Percentiles rank a stretch among this genome's conserved stretches.
phyloP scores from a whole-genome alignment of 64 coral and sea anemone species.

The Catalaphyllia jardinei region DNA sequence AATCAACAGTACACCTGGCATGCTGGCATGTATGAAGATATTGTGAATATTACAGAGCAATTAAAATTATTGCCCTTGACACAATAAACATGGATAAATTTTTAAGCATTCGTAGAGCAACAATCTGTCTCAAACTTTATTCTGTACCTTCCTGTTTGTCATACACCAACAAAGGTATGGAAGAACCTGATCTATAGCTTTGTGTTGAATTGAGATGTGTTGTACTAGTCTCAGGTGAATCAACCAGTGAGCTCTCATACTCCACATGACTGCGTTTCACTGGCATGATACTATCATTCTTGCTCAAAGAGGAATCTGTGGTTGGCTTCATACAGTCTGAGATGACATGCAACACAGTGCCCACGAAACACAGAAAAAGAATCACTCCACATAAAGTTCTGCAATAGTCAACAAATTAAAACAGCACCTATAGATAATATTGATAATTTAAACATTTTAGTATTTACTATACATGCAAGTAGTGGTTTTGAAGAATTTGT shows the following conservation, averaged over 20 bases:
- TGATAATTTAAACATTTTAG: not conserved
- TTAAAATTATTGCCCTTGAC: too few relatives aligned
- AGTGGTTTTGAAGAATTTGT: too few relatives aligned
- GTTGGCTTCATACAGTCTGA: slow-evolving; percentile 4
- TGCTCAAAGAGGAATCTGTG: not conserved
- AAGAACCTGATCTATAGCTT: not conserved
- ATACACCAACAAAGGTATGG: not conserved
- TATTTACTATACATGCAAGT: too few relatives aligned
- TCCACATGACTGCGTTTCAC: not conserved
- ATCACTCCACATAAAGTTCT: slow-evolving; percentile 9
- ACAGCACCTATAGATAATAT: not conserved
- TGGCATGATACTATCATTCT: slow-evolving; percentile 1
- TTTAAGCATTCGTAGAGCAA: too few relatives aligned
- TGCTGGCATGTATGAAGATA: too few relatives aligned
- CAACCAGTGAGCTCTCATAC: not conserved
- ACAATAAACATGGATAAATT: too few relatives aligned
- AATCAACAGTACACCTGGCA: too few relatives aligned
- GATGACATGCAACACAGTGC: not conserved
- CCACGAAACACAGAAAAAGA: slow-evolving; percentile 3
- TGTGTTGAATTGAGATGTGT: too few relatives aligned
- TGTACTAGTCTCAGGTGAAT: too few relatives aligned
- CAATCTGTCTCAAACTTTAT: too few relatives aligned
- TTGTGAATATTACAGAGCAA: too few relatives aligned
- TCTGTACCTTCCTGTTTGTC: not conserved
- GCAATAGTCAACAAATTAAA: too few relatives aligned